Base-by-base conservation (phyloP, 2,888 invertebrate species). In the Drosophila eohydei region DNA sequence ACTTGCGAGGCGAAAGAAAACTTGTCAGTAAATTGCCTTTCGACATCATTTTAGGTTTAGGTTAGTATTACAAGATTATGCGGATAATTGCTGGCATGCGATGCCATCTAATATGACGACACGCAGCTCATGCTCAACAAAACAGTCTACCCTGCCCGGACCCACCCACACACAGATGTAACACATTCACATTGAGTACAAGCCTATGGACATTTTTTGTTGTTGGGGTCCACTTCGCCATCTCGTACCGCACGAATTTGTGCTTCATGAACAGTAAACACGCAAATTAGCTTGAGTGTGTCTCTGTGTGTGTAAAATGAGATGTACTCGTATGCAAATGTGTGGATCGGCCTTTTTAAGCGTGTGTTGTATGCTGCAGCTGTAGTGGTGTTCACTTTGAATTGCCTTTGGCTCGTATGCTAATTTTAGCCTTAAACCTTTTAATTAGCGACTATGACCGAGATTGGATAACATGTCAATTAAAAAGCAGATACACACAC, bases 381-480 rank as follows among this genome's bases (percentile, higher is more conserved):
- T 68, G 83, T 67, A 43, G 57, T 65, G 58, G 71, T 72, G 65
- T 62, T 81, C 80, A 61, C 30, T 71, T 73, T 62, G 71, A 80
- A 78, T 78, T 78, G 66, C 65, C 70, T 59, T 76, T 79, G 76
- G 66, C 67, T 62, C 66, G 71, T 85, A 87, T 87, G 86, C 90
- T 85, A 87, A 87, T 87, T 85, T 89, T 79, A 83, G 83, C 86
- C 88, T 81, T 89, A 89, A 87, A 85, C 86, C 88, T 89, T 87
- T 89, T 87, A 87, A 87, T 87, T 87, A 87, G 86, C 77, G 81
- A 88, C 89, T 88, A 55, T 85, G 86, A 83, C 86, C 86, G 86
- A 87, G 90, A 89, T 87, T 87, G 73, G 62, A 67, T 69, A 77
- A 74, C 71, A 71, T 67, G 74, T 73, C 79, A 75, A 89, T 80